Percentiles rank a stretch among this genome's conserved stretches.
Evolutionary conservation across 2,888 invertebrate genomes (phyloP).

Genomic region (Philereme vetulata): DNA sequence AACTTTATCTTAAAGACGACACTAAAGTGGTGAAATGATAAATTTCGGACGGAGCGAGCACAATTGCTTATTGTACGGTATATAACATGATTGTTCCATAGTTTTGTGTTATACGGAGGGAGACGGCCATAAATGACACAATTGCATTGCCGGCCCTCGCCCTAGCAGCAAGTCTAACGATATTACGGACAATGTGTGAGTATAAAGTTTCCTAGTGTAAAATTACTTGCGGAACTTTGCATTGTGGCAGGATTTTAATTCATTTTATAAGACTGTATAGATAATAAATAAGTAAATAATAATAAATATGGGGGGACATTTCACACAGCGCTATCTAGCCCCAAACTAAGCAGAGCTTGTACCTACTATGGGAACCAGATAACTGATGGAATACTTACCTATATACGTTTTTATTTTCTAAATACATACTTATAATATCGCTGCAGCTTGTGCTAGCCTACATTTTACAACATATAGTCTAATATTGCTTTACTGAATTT

Average conservation of each 20-base stretch:
- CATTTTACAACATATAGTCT: slow-evolving; percentile 14
- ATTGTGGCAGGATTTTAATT: not conserved
- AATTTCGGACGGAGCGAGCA: slow-evolving; percentile 50
- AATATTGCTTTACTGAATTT: slow-evolving; percentile 3
- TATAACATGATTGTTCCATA: slow-evolving; percentile 48
- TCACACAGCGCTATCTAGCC: too few relatives aligned
- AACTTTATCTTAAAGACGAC: slow-evolving; percentile 54
- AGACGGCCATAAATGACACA: slow-evolving; percentile 55
- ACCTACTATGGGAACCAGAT: too few relatives aligned
- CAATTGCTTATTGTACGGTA: slow-evolving; percentile 49
- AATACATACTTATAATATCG: too few relatives aligned
- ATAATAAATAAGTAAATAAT: too few relatives aligned
- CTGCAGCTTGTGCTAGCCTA: slow-evolving; percentile 8
- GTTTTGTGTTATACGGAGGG: slow-evolving; percentile 52
- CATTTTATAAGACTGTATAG: not conserved
- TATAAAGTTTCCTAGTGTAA: slow-evolving; percentile 10
- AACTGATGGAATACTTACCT: too few relatives aligned
- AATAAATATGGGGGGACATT: too few relatives aligned
- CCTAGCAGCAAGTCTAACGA: slow-evolving; percentile 21
- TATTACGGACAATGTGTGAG: slow-evolving; percentile 31
- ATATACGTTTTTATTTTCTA: too few relatives aligned
- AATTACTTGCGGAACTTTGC: slow-evolving; percentile 18
- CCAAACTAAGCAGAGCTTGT: too few relatives aligned
- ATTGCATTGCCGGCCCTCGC: slow-evolving; percentile 50
- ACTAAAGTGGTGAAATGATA: slow-evolving; percentile 64